Evolutionary conservation across 2,797 vertebrate genomes (phyloP), one percentile per base, ranked within the genome.

Genomic region (Anomalospiza imberbis): DNA sequence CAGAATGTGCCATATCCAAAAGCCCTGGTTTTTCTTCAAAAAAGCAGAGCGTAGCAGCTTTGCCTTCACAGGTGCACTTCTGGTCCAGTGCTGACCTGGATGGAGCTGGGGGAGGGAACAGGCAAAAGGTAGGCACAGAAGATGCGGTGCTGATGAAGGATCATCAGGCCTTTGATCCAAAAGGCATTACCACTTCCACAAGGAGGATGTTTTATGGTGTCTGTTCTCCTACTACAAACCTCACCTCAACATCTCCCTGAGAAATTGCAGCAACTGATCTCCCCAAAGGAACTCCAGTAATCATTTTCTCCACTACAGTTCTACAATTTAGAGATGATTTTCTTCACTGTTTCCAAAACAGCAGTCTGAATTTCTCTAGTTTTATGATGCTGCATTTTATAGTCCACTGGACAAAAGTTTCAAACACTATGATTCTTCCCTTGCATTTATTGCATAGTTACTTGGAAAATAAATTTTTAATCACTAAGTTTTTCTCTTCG

Each of bases 401-500:
- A 34, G 4, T 25, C 57, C 42, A 36, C 28, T 57, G 26, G 22
- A 12, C 26, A 81, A 58, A 86, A 25, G 8, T 72, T 83, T 61
- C 44, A 77, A 57, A 50, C 12, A 47, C 12, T 19, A 5, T 18
- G 4, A 84, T 44, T 71, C 32, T 82, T 70, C 12, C 14, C 28
- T 44, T 66, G 32, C 11, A 34, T 50, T 53, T 85, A 53, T 28
- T 26, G 50, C 29, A 57, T 25, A 71, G 24, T 45, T 85, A 82
- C 31, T 38, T 3, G 44, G 29, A 74, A 92, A 73, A 10, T 8
- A 82, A 45, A 5, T 22, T 62, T 77, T 32, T 34, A 31, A 88
- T n/a, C 0, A 0, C 6, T 10, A 58, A 32, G 6, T 34, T 85
- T 89, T 82, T 24, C 7, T 70, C 6, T 54, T 63, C 8, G 3